phyloP scores from a whole-genome alignment of 2,113 vertebrate species.

The Crotalus helleri region DNA sequence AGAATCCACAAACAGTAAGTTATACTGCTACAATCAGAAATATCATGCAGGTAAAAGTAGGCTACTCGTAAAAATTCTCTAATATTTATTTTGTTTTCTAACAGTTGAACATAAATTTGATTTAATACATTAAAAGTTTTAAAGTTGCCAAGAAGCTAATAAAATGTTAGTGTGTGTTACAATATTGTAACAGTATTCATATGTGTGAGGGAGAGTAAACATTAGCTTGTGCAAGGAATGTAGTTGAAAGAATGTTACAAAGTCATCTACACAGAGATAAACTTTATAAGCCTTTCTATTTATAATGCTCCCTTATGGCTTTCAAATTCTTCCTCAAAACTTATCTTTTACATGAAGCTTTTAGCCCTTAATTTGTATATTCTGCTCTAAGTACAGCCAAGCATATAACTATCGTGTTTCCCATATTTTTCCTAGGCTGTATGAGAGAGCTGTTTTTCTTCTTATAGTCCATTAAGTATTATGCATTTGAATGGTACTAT shows the following conservation, averaged over 20 bases:
- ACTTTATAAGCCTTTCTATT: background rate
- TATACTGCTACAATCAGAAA: conserved; percentile 17
- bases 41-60: conserved; percentile 44
- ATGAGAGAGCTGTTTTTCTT: background rate
- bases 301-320: background rate
- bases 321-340: background rate
- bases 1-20: conserved; percentile 2
- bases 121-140: background rate
- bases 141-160: background rate
- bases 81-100: background rate
- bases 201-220: background rate
- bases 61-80: background rate
- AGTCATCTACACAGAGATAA: background rate
- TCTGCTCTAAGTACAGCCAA: background rate
- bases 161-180: background rate
- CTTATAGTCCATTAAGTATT: background rate
- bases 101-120: background rate
- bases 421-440: background rate
- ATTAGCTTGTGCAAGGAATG: background rate
- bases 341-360: background rate
- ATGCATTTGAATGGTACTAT: background rate
- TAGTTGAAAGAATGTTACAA: background rate
- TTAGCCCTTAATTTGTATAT: background rate
- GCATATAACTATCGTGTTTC: background rate
- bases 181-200: background rate